Base-by-base conservation (phyloP, 2,113 vertebrate genomes). In the Neolamprologus toae region DNA sequence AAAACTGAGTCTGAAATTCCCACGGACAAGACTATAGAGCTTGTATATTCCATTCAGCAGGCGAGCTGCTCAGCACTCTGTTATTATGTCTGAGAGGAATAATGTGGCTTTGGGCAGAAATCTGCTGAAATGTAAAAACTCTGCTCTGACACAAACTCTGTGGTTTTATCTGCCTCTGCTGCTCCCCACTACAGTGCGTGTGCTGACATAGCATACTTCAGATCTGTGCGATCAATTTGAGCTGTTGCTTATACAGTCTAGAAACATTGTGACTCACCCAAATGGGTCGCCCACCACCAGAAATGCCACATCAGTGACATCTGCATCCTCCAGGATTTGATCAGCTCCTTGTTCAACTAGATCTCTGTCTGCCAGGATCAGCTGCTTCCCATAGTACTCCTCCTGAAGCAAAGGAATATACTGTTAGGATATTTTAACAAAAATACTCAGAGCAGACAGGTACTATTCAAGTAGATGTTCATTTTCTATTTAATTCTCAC, bases 221-320 rank as follows among this genome's bases (percentile, higher is more conserved):
- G 80, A 33, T 21, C 81, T 79, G 83, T 33, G 40, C 57, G 45
- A 49, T 71, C 59, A 33, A 66, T 88, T 81, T 2, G 13, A 23
- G 78, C 23, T 57, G 37, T 63, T 68, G 63, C 63, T 78, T 78
- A 49, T 31, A 9, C 45, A 14, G 59, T 17, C 35, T 71, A 17
- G 16, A 81, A 26, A 55, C 80, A 51, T 63, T 11, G 3, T 14
- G 40, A 90, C 97, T 98, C 97, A 99, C 99, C 99, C 99, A 86
- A 99, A 99, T 5, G 98, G 98, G 95, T 99, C 99, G 2, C 99
- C 99, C 88, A 99, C 98, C 59, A 99, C 99, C 84, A 99, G 96
- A 90, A 99, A 99, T 0, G 97, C 99, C 3, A 99, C 97, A 55
- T 99, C 98, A 59, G 82, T 96, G 37, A 91, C 86, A 82, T 96